These are phyloP conservation scores for Coelopa pilipes DNA, from an alignment of 2,888 invertebrate species.

Conservation along the genomic window DNA sequence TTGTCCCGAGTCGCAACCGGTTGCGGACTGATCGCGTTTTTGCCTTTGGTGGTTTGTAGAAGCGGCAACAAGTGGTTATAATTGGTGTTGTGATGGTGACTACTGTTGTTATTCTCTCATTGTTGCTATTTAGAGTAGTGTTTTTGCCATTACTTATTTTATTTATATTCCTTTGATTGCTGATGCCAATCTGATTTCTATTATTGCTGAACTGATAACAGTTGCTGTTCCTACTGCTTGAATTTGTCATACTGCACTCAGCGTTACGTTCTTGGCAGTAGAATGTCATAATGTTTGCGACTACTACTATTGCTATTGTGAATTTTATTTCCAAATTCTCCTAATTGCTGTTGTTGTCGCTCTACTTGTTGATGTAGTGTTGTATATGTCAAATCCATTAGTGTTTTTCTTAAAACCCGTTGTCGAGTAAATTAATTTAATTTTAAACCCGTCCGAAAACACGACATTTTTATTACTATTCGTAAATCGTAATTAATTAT, in stretches of 20 bases:
- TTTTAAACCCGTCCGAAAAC: conserved; percentile 48
- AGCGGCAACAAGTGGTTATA: neutral
- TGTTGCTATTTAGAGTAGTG: conserved; percentile 16
- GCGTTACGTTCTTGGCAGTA: conserved; percentile 44
- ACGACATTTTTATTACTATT: conserved; percentile 40
- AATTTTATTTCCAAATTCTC: conserved; percentile 17
- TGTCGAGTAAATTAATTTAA: conserved; percentile 46
- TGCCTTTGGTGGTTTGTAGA: conserved; percentile 15
- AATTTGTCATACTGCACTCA: conserved; percentile 49
- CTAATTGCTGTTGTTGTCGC: conserved; percentile 31
- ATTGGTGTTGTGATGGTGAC: conserved; percentile 9
- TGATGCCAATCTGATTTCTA: conserved; percentile 5
- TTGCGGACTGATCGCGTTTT: conserved; percentile 29
- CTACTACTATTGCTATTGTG: conserved; percentile 22
- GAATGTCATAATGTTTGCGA: conserved; percentile 47
- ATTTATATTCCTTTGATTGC: conserved; percentile 8
- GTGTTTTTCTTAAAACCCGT: conserved; percentile 42
- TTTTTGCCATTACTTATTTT: neutral
- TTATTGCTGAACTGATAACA: conserved; percentile 14
- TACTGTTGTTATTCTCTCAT: conserved; percentile 21
- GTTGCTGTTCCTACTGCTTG: conserved; percentile 35
- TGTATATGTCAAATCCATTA: conserved; percentile 41
- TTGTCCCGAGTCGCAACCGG: neutral
- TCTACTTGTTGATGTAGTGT: conserved; percentile 27
- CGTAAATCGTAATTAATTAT: neutral